These are phyloP conservation scores for Thamnophis sirtalis DNA, from an alignment of 2,113 vertebrate species.

Conservation along the genomic window DNA sequence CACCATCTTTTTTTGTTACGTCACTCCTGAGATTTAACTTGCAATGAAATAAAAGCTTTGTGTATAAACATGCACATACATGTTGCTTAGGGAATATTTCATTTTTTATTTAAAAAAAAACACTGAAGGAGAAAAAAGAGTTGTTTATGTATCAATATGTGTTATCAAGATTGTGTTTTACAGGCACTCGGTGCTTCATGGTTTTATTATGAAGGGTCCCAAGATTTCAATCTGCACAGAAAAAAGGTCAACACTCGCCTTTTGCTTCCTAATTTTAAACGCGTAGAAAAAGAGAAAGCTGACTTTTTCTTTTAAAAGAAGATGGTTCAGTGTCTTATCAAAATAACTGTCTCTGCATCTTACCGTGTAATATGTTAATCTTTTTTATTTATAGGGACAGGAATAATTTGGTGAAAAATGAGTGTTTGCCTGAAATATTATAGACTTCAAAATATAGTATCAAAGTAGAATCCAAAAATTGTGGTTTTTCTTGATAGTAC, in stretches of 20 bases:
- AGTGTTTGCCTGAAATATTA: neutral
- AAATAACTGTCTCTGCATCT: neutral
- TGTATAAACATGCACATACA: neutral
- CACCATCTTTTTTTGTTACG: neutral
- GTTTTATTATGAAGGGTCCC: neutral
- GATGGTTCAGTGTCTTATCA: neutral
- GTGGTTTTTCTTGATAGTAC: neutral
- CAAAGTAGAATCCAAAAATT: neutral
- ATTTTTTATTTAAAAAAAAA: neutral
- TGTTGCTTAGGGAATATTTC: neutral
- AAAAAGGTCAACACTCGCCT: neutral
- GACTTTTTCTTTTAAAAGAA: neutral
- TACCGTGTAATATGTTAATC: neutral
- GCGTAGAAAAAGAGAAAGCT: neutral
- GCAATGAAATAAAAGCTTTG: neutral
- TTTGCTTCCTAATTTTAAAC: neutral
- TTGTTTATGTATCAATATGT: neutral
- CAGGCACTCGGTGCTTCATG: neutral
- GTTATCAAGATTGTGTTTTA: neutral
- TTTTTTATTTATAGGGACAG: neutral
- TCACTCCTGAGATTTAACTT: neutral
- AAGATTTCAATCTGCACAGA: neutral
- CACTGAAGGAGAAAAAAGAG: neutral
- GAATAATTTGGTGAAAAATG: neutral
- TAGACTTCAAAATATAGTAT: neutral